Conservation (phyloP, 2,797 vertebrate genomes). For the Halcyon leucocephala region DNA sequence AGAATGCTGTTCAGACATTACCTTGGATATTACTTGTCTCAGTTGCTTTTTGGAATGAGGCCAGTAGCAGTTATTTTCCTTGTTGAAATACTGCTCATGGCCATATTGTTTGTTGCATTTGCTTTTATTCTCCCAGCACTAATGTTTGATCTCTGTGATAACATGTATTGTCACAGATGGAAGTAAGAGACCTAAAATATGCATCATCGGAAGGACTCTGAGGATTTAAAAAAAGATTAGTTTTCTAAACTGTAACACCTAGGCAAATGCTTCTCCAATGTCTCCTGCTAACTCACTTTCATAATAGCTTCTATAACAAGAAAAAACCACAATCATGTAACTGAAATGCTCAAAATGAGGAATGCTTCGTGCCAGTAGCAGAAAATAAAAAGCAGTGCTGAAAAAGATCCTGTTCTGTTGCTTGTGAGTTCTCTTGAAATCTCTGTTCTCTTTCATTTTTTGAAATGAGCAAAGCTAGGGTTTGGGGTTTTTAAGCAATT, state of each 20-base stretch:
- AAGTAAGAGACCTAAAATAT: background rate
- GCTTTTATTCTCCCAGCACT: background rate
- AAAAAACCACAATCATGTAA: background rate
- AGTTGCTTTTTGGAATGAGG: conserved; percentile 61
- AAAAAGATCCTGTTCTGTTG: background rate
- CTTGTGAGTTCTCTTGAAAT: background rate
- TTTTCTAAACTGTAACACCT: conserved; percentile 24
- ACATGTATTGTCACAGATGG: background rate
- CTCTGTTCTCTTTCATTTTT: background rate
- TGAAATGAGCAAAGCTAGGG: background rate
- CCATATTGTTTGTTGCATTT: conserved; percentile 1
- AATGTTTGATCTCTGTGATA: background rate
- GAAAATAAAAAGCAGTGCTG: background rate
- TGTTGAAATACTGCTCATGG: conserved; percentile 34
- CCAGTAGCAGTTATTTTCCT: conserved; percentile 54
- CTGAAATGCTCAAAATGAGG: background rate
- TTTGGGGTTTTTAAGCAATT: background rate
- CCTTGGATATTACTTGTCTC: conserved; percentile 38
- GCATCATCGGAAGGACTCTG: background rate
- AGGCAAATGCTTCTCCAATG: conserved; percentile 39
- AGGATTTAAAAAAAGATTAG: background rate
- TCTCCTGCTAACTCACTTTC: background rate
- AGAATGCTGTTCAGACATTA: conserved; percentile 45
- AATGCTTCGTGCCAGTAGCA: background rate
- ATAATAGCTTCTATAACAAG: background rate